Evolutionary conservation across 2,888 invertebrate genomes (phyloP).

Genomic region (Piscicola geometra): DNA sequence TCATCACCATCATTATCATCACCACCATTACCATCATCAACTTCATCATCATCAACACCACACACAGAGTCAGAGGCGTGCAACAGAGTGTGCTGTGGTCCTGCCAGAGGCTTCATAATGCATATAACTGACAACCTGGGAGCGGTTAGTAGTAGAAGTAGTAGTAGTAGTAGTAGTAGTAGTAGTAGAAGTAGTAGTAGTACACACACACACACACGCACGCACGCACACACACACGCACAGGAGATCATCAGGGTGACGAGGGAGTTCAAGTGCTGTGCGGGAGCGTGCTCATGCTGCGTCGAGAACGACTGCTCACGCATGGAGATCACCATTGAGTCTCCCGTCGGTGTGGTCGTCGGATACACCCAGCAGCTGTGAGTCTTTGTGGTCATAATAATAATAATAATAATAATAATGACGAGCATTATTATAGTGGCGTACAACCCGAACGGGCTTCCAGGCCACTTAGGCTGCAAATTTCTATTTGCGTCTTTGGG

Average conservation of each 20-base stretch:
- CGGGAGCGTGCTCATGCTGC: constrained; percentile 50
- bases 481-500: no score
- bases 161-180: constrained; percentile 36
- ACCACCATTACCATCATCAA: constrained; percentile 27
- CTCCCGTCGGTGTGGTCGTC: constrained; percentile 50
- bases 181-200: constrained; percentile 35
- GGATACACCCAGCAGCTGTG: constrained; percentile 53
- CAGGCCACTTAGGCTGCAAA: no score
- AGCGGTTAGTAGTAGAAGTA: constrained; percentile 44
- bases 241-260: constrained; percentile 51
- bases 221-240: background rate
- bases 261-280: constrained; percentile 52
- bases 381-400: constrained; percentile 38
- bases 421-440: no score
- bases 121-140: constrained; percentile 55
- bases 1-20: constrained; percentile 29
- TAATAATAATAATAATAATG: no score
- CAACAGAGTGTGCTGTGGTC: constrained; percentile 54
- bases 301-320: constrained; percentile 47
- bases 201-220: background rate
- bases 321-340: constrained; percentile 49
- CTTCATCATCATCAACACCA: constrained; percentile 27
- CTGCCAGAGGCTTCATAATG: constrained; percentile 53
- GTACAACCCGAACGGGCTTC: no score
- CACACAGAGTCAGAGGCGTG: constrained; percentile 53